Conservation (phyloP, 1,140 invertebrate genomes). For the Drosophila ananassae region DNA sequence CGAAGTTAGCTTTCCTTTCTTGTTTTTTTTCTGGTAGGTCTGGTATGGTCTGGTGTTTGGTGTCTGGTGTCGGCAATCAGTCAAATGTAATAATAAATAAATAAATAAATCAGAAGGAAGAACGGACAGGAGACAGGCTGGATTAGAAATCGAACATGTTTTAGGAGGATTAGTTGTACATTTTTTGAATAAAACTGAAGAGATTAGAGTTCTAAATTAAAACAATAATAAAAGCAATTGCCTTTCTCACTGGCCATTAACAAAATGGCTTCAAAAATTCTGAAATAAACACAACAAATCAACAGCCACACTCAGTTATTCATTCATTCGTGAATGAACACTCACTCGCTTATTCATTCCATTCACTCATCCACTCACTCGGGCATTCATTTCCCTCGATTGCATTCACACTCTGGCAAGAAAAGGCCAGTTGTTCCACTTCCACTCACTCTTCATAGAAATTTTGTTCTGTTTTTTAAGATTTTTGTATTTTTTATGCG, state of each 20-base stretch:
- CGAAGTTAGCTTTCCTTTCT: no score
- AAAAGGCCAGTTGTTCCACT: constrained; percentile 29
- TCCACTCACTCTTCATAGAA: not conserved
- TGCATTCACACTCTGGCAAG: constrained; percentile 27
- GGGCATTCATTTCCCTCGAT: constrained; percentile 10
- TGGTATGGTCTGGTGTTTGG: no score
- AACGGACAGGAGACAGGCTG: constrained; percentile 25
- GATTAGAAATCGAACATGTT: constrained; percentile 48
- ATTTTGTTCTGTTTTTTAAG: not conserved
- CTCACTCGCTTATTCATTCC: constrained; percentile 10
- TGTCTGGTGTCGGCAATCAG: constrained; percentile 57
- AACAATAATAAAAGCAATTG: no score
- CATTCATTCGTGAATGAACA: constrained; percentile 3
- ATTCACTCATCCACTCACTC: constrained; percentile 7
- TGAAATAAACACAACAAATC: constrained; percentile 15
- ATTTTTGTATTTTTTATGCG: not conserved
- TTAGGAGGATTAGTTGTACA: not conserved
- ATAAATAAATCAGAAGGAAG: constrained; percentile 59
- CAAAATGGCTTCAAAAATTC: constrained; percentile 23
- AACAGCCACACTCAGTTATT: constrained; percentile 50
- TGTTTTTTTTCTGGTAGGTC: no score
- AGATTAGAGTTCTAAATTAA: no score
- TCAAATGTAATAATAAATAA: constrained; percentile 79
- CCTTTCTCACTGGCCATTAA: constrained; percentile 43
- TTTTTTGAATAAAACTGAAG: no score